phyloP scores from a whole-genome alignment of 2,113 vertebrate genomes.

The Strix aluco region DNA sequence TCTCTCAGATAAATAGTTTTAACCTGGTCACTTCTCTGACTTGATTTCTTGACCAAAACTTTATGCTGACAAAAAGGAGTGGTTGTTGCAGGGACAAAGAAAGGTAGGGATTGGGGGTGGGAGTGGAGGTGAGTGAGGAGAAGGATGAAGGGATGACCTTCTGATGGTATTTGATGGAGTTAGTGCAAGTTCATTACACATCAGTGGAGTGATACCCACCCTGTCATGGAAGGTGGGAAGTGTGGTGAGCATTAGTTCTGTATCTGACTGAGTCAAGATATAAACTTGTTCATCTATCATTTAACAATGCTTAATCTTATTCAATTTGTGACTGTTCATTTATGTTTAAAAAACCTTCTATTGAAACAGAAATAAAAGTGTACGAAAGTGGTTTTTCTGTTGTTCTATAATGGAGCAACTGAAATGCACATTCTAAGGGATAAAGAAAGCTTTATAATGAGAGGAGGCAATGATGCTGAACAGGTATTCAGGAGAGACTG shows the following conservation, averaged over 20 bases:
- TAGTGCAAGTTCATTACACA: not conserved
- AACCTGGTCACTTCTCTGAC: not conserved
- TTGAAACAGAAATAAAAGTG: not conserved
- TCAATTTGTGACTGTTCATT: not conserved
- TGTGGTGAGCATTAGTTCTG: not conserved
- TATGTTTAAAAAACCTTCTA: not conserved
- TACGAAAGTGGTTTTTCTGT: not conserved
- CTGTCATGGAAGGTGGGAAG: not conserved
- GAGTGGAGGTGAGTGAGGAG: rapidly evolving
- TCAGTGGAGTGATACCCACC: not conserved
- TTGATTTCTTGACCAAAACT: not conserved
- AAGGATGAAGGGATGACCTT: not conserved
- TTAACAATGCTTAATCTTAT: not conserved
- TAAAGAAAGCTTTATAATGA: not conserved
- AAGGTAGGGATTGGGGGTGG: not conserved
- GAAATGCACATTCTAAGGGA: not conserved
- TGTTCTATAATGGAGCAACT: not conserved
- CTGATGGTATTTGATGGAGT: not conserved
- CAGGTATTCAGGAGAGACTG: not conserved
- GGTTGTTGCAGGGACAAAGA: not conserved
- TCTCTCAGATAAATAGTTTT: not conserved
- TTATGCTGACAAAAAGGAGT: not conserved
- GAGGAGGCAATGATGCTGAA: not conserved
- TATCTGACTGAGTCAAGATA: not conserved
- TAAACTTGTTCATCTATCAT: not conserved